Evolutionary conservation across 2,797 vertebrate genomes (phyloP).

Genomic region (Xenops minutus): DNA sequence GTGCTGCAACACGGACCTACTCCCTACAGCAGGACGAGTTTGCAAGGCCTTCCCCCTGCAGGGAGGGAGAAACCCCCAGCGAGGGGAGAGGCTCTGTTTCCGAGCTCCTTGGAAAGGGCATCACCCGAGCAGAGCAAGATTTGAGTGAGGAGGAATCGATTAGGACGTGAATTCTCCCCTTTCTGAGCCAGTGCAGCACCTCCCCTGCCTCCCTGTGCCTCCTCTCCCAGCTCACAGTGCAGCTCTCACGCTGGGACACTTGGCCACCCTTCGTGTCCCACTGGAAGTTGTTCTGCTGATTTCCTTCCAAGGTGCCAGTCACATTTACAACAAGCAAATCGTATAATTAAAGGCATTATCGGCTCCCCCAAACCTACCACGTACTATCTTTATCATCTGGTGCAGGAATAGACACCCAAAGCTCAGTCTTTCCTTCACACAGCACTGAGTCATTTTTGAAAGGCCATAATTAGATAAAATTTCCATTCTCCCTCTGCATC

Average conservation of each 20-base stretch:
- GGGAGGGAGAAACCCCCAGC: background rate
- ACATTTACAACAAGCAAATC: background rate
- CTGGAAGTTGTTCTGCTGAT: background rate
- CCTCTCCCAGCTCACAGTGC: background rate
- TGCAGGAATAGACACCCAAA: background rate
- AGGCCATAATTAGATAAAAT: background rate
- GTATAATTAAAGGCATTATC: background rate
- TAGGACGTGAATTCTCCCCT: background rate
- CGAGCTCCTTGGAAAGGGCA: background rate
- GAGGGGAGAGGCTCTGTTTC: background rate
- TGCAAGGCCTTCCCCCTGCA: background rate
- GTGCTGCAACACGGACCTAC: background rate
- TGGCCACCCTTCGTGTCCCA: background rate
- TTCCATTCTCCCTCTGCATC: background rate
- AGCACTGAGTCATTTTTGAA: conserved; percentile 37
- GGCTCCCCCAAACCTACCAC: background rate
- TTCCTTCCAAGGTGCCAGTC: background rate
- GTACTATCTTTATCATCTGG: background rate
- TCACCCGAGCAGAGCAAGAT: background rate
- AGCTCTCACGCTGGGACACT: background rate
- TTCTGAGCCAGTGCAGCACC: background rate
- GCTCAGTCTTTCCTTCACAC: background rate
- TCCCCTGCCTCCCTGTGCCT: background rate
- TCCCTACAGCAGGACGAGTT: background rate
- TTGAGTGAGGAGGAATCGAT: background rate